Percentiles rank a stretch among this genome's conserved stretches.
phyloP scores from a whole-genome alignment of 2,113 vertebrate species.

The Labrus mixtus region DNA sequence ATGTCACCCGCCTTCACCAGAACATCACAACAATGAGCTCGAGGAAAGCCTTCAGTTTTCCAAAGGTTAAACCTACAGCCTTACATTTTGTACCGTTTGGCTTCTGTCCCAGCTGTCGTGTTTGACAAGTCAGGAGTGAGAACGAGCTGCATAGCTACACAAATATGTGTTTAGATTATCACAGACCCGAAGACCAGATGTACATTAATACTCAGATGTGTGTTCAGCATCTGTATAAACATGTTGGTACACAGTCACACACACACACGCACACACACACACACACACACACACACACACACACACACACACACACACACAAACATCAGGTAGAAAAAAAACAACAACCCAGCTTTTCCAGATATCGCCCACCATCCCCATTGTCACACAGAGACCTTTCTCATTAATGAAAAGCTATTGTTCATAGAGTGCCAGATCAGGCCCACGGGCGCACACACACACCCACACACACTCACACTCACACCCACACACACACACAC shows the following conservation, averaged over 20 bases:
- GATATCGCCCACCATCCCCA: constrained; percentile 1
- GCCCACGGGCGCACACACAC: background rate
- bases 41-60: too few relatives aligned
- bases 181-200: too few relatives aligned
- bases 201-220: background rate
- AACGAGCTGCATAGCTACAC: background rate
- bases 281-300: too few relatives aligned
- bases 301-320: background rate
- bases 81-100: too few relatives aligned
- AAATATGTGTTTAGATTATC: too few relatives aligned
- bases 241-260: constrained; percentile 3
- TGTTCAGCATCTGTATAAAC: background rate
- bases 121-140: too few relatives aligned
- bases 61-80: too few relatives aligned
- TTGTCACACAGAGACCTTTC: constrained; percentile 37
- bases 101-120: too few relatives aligned
- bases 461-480: too few relatives aligned
- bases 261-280: constrained; percentile 8
- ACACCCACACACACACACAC: background rate
- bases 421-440: constrained; percentile 6
- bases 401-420: constrained; percentile 49
- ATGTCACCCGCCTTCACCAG: too few relatives aligned
- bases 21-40: too few relatives aligned
- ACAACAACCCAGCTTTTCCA: constrained; percentile 1
- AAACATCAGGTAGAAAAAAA: background rate